phyloP scores from a whole-genome alignment of 2,888 invertebrate genomes.

The Pollenia griseotomentosa region DNA sequence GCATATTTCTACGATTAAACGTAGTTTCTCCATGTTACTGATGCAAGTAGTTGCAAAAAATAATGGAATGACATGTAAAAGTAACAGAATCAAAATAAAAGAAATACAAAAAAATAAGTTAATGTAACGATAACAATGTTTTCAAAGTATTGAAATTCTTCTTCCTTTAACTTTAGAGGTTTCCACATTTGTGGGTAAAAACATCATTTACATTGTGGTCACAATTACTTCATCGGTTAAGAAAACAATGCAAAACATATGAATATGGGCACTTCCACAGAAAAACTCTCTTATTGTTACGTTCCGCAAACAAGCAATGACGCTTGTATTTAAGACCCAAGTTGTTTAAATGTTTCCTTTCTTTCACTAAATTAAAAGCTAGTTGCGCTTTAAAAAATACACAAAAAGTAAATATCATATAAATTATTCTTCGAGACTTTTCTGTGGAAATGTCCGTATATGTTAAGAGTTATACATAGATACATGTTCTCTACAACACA shows the following conservation, averaged over 20 bases:
- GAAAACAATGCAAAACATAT: conserved; percentile 1
- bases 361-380: too few relatives aligned
- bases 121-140: conserved; percentile 39
- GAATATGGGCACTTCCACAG: not conserved
- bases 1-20: not conserved
- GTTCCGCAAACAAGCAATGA: too few relatives aligned
- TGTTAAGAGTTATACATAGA: too few relatives aligned
- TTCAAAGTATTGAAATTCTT: conserved; percentile 33
- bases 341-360: too few relatives aligned
- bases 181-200: conserved; percentile 53
- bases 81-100: conserved; percentile 1
- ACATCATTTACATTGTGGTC: conserved; percentile 37
- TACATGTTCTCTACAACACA: not conserved
- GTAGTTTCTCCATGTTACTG: not conserved
- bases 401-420: too few relatives aligned
- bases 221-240: conserved; percentile 24
- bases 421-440: too few relatives aligned
- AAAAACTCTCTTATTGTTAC: too few relatives aligned
- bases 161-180: conserved; percentile 52
- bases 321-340: too few relatives aligned
- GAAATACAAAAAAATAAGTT: conserved; percentile 6
- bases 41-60: not conserved
- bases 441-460: too few relatives aligned
- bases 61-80: conserved; percentile 9
- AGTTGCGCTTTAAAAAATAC: too few relatives aligned